Evolutionary conservation across 1,140 invertebrate species (phyloP), one percentile per base, ranked within the genome.

Genomic region (Drosophila arawakana): DNA sequence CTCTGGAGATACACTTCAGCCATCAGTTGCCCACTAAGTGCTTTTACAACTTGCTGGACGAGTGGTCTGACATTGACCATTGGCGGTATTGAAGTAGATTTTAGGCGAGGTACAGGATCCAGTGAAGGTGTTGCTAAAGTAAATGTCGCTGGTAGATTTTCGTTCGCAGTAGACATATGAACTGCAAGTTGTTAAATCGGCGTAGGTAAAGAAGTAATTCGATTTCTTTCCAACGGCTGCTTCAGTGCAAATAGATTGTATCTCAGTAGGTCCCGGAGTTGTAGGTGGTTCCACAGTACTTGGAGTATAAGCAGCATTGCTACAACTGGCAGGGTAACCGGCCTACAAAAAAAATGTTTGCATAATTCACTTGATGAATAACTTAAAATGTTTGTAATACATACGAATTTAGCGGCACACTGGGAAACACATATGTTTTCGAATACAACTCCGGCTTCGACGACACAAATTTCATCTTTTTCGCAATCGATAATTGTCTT

Each of bases 371-470:
- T 4, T 30, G 3, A 30, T 6, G 11, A 63, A 7, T 0, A 10
- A 10, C 11, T 11, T 2, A 7, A 25, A 3, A 10, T 8, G 3
- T 2, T 13, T 3, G 0, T 2, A 15, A 3, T 50, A 80, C 80
- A 30, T 47, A 88, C 83, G 57, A 55, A 89, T 30, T 46, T 34
- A 5, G 60, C 52, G 9, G 52, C 85, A 41, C 73, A 80, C 10
- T 37, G 37, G 7, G 83, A 77, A 44, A 89, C 77, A 68, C 83
- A 88, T 2, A 89, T 11, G 0, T 25, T 68, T 1, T n/a, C 13
- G 13, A n/a, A 47, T 8, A 4, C 1, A 1, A 8, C 2, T 6
- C 41, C 7, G 5, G 68, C 61, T 2, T 55, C 39, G 2, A 50
- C 9, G 4, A 65, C 15, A 41, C 83, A 88, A 30, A 73, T 52